These are phyloP conservation scores for Acipenser oxyrinchus DNA, from an alignment of 2,797 vertebrate genomes.

Conservation along the genomic window DNA sequence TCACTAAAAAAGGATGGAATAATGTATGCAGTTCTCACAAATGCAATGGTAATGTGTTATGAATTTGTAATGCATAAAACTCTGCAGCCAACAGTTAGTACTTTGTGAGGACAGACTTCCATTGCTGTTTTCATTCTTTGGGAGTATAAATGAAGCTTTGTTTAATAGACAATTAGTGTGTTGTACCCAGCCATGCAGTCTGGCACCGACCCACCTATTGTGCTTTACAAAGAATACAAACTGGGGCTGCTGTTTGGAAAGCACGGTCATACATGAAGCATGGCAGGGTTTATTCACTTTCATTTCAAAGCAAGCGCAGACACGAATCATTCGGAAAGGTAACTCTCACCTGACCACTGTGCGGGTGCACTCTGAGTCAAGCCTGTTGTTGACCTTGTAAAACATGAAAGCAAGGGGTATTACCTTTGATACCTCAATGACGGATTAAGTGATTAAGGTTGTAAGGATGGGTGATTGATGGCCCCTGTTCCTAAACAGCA, in stretches of 20 bases:
- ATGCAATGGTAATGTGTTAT: no score
- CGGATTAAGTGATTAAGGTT: no score
- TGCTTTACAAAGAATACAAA: conserved; percentile 53
- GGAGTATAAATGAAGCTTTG: conserved; percentile 67
- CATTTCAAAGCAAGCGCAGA: not conserved
- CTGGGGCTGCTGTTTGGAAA: conserved; percentile 31
- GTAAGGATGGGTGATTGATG: no score
- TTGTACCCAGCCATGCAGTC: conserved; percentile 68
- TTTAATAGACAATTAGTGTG: conserved; percentile 74
- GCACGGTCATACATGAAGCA: conserved; percentile 6
- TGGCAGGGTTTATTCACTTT: conserved; percentile 2
- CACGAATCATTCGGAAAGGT: no score
- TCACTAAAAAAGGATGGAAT: no score
- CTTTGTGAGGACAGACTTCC: conserved; percentile 60
- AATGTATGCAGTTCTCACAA: no score
- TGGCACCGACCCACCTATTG: conserved; percentile 63
- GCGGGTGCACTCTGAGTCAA: no score
- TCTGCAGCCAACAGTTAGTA: conserved; percentile 34
- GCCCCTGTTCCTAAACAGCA: no score
- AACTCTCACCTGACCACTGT: no score
- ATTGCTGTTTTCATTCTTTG: conserved; percentile 49
- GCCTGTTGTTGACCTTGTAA: no score
- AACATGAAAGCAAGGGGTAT: no score
- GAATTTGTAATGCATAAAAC: conserved; percentile 1
- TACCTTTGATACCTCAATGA: no score